phyloP scores from a whole-genome alignment of 2,113 vertebrate genomes.

The Xenopus laevis region DNA sequence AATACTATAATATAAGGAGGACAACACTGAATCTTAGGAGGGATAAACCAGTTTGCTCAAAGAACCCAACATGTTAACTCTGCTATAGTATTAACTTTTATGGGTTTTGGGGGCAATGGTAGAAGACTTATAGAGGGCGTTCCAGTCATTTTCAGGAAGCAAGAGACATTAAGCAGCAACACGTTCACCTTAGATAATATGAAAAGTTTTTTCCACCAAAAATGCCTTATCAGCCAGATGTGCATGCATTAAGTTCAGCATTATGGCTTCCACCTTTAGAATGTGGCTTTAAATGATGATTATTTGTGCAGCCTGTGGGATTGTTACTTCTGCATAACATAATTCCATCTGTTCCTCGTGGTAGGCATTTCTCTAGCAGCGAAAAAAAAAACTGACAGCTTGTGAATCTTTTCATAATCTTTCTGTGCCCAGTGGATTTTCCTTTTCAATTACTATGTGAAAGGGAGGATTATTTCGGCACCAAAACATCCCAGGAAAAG shows the following conservation, averaged over 20 bases:
- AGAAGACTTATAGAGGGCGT: no score
- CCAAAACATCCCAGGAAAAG: conserved; percentile 31
- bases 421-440: conserved; percentile 38
- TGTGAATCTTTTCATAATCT: conserved; percentile 46
- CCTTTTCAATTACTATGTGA: conserved; percentile 44
- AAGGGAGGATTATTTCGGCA: conserved; percentile 38
- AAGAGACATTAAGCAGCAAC: background rate
- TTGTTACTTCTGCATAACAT: conserved; percentile 17
- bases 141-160: no score
- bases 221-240: background rate
- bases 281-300: conserved; percentile 18
- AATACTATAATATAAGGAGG: no score
- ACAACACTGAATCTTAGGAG: no score
- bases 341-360: conserved; percentile 32
- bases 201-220: background rate
- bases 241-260: background rate
- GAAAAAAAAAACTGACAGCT: conserved; percentile 33
- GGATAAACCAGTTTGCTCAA: no score
- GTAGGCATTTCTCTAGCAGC: conserved; percentile 13
- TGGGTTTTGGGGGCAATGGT: no score
- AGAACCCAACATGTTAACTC: no score
- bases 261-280: conserved; percentile 12
- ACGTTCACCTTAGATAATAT: background rate
- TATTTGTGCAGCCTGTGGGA: conserved; percentile 27
- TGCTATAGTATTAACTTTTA: no score